Evolutionary conservation across 1,140 invertebrate genomes (phyloP), one percentile per base, ranked within the genome.

Genomic region (Hylaeus volcanicus): DNA sequence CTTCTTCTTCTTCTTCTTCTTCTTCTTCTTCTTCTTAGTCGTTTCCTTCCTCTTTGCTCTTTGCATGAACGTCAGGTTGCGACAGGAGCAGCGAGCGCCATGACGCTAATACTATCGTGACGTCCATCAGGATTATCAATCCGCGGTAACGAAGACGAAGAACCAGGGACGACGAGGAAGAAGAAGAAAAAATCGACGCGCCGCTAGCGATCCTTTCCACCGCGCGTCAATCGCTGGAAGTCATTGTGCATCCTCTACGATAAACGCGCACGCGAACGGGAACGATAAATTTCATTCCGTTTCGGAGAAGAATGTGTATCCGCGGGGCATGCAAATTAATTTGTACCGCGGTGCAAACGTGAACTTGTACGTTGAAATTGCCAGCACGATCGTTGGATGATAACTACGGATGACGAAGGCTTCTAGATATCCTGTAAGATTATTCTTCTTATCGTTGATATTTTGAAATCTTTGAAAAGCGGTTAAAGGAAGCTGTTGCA

Each of bases 51-150:
- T 80, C 68, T 82, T 81, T 82, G 63, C 72, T 77, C 75, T 74
- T 81, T 84, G 79, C 79, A 61, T 63, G 73, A 43, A 69, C 77
- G 85, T 84, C 84, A 86, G 74, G 66, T 79, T 73, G 79, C 85
- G 86, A 87, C 84, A 86, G 76, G 81, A 84, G 75, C 77, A 82
- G 76, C 84, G 82, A 88, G 73, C 84, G 71, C 66, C 85, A 71
- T 76, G 89, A 89, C 90, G 87, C 88, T 91, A 91, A 91, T 90
- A 82, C 90, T 88, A 89, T 88, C 89, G 89, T 85, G 70, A 91
- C 82, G 90, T 89, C 88, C 86, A 88, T 91, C 91, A 89, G 88
- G 89, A 91, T 91, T 91, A 91, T 85, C 83, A 78, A 83, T 79
- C 79, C 83, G 66, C 86, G 60, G 77, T 74, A 86, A 86, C 85